Evolutionary conservation across 2,797 vertebrate genomes (phyloP).

Genomic region (Falco columbarius): DNA sequence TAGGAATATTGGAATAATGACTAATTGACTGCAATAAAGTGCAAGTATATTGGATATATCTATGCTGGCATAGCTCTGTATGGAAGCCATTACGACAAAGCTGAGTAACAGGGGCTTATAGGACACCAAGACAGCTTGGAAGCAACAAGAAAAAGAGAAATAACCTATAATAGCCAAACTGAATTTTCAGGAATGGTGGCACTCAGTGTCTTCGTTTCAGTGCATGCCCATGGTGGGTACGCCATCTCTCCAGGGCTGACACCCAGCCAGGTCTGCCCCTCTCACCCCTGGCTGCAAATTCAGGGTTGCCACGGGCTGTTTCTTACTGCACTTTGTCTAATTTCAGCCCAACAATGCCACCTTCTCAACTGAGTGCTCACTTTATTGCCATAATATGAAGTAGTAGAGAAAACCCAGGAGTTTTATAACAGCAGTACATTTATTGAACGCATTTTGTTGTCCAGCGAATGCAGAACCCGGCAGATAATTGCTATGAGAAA

Average conservation of each 20-base stretch:
- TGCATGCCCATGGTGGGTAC: neutral
- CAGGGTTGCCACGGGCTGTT: neutral
- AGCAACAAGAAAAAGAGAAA: neutral
- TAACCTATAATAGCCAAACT: neutral
- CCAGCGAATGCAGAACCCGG: neutral
- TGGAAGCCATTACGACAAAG: neutral
- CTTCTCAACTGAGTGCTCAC: neutral
- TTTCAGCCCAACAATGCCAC: neutral
- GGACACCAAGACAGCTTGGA: neutral
- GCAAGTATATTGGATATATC: neutral
- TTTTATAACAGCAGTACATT: neutral
- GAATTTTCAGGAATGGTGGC: neutral
- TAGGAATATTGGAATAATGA: neutral
- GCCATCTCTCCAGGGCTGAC: neutral
- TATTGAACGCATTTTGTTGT: neutral
- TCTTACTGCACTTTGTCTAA: neutral
- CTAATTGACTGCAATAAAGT: neutral
- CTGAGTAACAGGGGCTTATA: neutral
- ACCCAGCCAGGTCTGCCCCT: neutral
- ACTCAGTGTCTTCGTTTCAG: neutral
- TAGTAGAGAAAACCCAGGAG: neutral
- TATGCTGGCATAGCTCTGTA: neutral
- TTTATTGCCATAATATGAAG: neutral
- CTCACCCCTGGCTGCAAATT: neutral
- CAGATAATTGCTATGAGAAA: neutral